phyloP scores from a whole-genome alignment of 1,140 invertebrate species.

The Sitophilus oryzae region DNA sequence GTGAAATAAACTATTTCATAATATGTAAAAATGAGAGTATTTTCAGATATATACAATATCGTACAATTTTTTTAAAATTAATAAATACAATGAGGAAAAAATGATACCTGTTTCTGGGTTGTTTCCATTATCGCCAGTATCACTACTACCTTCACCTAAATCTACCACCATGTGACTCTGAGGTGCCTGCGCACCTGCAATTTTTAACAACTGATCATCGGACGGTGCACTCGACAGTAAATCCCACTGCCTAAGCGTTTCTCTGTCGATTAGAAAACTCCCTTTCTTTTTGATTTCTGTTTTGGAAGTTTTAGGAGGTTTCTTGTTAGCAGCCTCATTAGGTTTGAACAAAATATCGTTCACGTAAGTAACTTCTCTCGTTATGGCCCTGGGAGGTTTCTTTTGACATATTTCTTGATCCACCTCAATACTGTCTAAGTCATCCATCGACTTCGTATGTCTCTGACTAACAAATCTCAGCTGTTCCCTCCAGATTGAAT shows the following conservation, averaged over 20 bases:
- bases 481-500: conserved; percentile 72
- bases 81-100: conserved; percentile 11
- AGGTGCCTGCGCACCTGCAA: conserved; percentile 50
- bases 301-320: conserved; percentile 27
- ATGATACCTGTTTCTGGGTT: conserved; percentile 41
- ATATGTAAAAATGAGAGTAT: conserved; percentile 8
- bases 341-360: conserved; percentile 61
- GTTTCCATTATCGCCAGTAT: conserved; percentile 39
- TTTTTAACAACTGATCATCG: conserved; percentile 32
- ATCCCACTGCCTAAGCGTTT: conserved; percentile 81
- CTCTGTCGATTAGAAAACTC: conserved; percentile 69
- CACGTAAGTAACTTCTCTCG: conserved; percentile 65
- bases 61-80: conserved; percentile 1
- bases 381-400: conserved; percentile 44
- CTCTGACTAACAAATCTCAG: conserved; percentile 69
- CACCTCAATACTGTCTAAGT: conserved; percentile 57
- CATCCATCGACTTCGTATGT: conserved; percentile 73
- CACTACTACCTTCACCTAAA: conserved; percentile 43
- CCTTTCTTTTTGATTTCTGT: conserved; percentile 35
- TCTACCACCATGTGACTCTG: conserved; percentile 50
- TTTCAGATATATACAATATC: neutral
- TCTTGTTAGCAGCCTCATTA: conserved; percentile 35
- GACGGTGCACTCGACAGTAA: conserved; percentile 68
- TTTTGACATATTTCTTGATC: conserved; percentile 28
- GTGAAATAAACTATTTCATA: neutral